Evolutionary conservation across 2,888 invertebrate species (phyloP).

Genomic region (Entomobrya multifasciata): DNA sequence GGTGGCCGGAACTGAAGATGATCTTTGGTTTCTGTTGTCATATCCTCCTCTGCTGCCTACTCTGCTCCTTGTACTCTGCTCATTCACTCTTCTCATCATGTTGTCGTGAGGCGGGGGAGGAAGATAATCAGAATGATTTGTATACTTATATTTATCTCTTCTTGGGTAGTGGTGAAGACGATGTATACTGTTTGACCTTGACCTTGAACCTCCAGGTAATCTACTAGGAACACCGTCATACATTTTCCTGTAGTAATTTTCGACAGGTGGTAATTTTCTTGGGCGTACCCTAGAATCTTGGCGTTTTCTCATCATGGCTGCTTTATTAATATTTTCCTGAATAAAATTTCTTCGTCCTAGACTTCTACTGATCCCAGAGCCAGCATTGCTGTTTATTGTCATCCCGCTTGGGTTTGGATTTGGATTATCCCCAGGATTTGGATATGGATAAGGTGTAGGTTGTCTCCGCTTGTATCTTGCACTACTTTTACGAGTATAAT

Average conservation of each 20-base stretch:
- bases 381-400: background rate
- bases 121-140: no score
- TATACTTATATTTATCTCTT: no score
- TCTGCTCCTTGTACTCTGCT: no score
- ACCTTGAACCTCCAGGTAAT: background rate
- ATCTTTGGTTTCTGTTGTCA: background rate
- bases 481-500: background rate
- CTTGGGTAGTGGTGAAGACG: background rate
- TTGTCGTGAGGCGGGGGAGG: no score
- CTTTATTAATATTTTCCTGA: slow-evolving; percentile 57
- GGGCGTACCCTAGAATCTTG: background rate
- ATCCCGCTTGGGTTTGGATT: background rate
- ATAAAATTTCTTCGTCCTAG: slow-evolving; percentile 54
- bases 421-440: background rate
- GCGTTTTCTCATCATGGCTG: background rate
- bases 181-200: background rate
- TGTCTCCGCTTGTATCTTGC: background rate
- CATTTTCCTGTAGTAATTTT: slow-evolving; percentile 8
- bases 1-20: slow-evolving; percentile 20
- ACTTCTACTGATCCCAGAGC: background rate
- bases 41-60: background rate
- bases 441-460: background rate
- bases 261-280: slow-evolving; percentile 21
- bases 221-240: slow-evolving; percentile 50
- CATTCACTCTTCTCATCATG: no score